A percentile compares a stretch with the other conserved stretches of the same genome.
phyloP scores from a whole-genome alignment of 2,888 invertebrate genomes.

The Callimorpha dominula region DNA sequence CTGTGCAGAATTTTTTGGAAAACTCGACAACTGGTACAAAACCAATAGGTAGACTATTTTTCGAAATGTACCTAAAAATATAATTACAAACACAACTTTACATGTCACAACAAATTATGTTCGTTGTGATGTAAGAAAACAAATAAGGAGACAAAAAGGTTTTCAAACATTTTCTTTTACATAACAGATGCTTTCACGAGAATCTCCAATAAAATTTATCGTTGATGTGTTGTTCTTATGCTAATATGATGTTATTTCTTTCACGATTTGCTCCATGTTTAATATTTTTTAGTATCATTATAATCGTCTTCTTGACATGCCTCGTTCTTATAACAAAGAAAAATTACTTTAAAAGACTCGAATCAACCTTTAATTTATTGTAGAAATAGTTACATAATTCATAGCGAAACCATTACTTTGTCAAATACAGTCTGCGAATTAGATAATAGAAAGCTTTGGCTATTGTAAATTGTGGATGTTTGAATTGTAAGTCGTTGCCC shows the following conservation, averaged over 20 bases:
- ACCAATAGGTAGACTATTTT: too few relatives aligned
- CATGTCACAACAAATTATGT: neutral
- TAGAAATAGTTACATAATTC: constrained; percentile 18
- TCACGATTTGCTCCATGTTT: neutral
- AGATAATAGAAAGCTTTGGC: constrained; percentile 24
- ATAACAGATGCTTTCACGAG: neutral
- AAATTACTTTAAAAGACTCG: neutral
- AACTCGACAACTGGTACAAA: too few relatives aligned
- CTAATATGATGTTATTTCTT: neutral
- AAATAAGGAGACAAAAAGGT: neutral
- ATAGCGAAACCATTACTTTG: constrained; percentile 18
- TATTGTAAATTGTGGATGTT: constrained; percentile 23
- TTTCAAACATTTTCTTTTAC: neutral
- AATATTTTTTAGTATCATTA: neutral
- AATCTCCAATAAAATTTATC: neutral
- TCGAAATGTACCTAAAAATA: too few relatives aligned
- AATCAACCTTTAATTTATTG: neutral
- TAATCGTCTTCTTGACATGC: neutral
- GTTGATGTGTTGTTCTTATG: neutral
- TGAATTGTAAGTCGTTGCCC: constrained; percentile 11
- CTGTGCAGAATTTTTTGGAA: too few relatives aligned
- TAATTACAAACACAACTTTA: too few relatives aligned
- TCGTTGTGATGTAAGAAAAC: neutral
- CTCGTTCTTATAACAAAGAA: neutral
- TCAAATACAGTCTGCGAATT: constrained; percentile 23